Evolutionary conservation across 1,140 invertebrate species (phyloP), one percentile per base, ranked within the genome.

Genomic region (Macrosteles quadrilineatus): DNA sequence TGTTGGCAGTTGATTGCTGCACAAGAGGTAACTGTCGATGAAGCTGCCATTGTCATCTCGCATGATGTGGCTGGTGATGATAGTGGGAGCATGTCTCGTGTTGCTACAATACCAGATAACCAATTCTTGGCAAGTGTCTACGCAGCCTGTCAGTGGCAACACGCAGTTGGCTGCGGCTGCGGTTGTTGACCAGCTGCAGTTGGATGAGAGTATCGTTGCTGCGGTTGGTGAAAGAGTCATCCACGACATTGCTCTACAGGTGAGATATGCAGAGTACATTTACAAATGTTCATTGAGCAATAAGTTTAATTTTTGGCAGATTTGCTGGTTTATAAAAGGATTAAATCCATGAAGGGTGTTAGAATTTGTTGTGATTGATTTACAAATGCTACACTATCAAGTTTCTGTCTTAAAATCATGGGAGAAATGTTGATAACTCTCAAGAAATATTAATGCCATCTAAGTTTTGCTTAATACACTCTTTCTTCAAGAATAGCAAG

Each of bases 71-170:
- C 53, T 71, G 40, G 14, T 73, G 32, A 69, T 73, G 53, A 29
- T 70, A n/a, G 40, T 71, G 0, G 30, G 55, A 14, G 72, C 30
- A 4, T 57, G 62, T 43, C 45, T 73, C 32, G 55, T 69, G 1
- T 17, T 73, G 14, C 63, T 45, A 27, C 72, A 73, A 25, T 73
- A 73, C 40, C 72, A 70, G 31, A 62, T 73, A 31, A 47, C 68
- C 6, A 65, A 43, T 47, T 69, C 68, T 27, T 73, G 72, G 72
- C 50, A 68, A 14, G 62, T 72, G 2, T 59, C 68, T 1, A 36
- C 68, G 11, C 40, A 69, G 27, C 25, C 43, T 1, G 62, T 64
- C 23, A 31, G 55, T 30, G 23, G 25, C 1, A 63, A 36, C 30
- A 31, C 59, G 17, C 68, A 69, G 19, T 36, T 36, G 32, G 4